Conservation (phyloP, 1,140 invertebrate species). For the Neelides sp. region DNA sequence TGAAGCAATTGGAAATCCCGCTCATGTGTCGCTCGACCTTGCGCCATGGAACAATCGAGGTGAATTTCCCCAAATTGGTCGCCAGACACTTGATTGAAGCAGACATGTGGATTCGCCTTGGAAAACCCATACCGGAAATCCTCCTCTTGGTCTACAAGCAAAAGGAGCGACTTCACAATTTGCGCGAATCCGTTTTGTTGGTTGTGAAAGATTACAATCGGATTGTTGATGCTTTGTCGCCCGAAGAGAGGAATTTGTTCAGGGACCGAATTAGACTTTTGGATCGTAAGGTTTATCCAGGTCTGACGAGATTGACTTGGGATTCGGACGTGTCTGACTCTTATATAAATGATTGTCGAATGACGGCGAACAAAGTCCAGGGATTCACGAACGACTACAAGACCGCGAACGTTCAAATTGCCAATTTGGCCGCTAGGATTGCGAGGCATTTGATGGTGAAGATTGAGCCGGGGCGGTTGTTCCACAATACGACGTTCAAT, state of each 20-base stretch:
- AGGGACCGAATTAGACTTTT: constrained; percentile 43
- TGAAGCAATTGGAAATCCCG: constrained; percentile 51
- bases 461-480: constrained; percentile 41
- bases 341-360: constrained; percentile 62
- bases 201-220: constrained; percentile 69
- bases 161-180: constrained; percentile 47
- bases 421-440: constrained; percentile 61
- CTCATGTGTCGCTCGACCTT: constrained; percentile 52
- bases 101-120: constrained; percentile 53
- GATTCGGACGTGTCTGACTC: constrained; percentile 54
- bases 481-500: constrained; percentile 39
- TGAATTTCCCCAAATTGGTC: constrained; percentile 26
- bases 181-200: constrained; percentile 58
- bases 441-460: constrained; percentile 55
- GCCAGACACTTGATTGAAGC: constrained; percentile 38
- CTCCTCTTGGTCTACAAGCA: constrained; percentile 38
- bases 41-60: constrained; percentile 54
- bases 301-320: constrained; percentile 65
- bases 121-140: constrained; percentile 51
- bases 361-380: constrained; percentile 54
- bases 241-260: constrained; percentile 45
- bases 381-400: constrained; percentile 67
- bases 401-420: constrained; percentile 56
- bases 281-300: constrained; percentile 59
- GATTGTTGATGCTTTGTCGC: constrained; percentile 49